Evolutionary conservation across 2,888 invertebrate genomes (phyloP).

Genomic region (Heteromurus nitidus): DNA sequence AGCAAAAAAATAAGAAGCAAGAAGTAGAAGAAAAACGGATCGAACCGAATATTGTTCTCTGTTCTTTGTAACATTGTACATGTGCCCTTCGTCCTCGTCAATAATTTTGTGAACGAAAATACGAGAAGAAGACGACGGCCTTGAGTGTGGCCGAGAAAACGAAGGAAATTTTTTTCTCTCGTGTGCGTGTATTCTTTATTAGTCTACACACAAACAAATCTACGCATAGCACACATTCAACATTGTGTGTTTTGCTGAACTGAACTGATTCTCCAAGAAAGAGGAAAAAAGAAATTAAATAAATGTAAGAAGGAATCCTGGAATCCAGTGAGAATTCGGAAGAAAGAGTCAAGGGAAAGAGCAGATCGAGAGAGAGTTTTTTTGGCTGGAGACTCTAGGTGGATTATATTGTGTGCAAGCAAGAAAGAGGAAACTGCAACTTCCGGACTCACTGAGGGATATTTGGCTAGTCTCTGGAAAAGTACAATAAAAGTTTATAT

Average conservation of each 20-base stretch:
- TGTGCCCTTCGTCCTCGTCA: constrained; percentile 28
- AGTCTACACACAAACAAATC: background rate
- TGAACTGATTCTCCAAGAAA: constrained; percentile 37
- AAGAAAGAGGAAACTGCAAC: constrained; percentile 50
- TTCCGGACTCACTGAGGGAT: constrained; percentile 46
- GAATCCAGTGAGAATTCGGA: too few relatives aligned
- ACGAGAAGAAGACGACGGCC: too few relatives aligned
- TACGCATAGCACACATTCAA: background rate
- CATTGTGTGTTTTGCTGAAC: too few relatives aligned
- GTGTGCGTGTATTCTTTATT: constrained; percentile 31
- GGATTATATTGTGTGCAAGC: background rate
- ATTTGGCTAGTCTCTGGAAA: too few relatives aligned
- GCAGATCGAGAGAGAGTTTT: background rate
- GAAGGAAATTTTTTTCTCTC: background rate
- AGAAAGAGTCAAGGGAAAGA: constrained; percentile 7
- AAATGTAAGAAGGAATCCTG: background rate
- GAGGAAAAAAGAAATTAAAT: constrained; percentile 55
- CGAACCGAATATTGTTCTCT: background rate
- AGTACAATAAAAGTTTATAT: too few relatives aligned
- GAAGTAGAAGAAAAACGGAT: background rate
- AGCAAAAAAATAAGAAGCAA: background rate
- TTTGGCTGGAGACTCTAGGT: too few relatives aligned
- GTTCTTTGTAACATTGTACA: constrained; percentile 9
- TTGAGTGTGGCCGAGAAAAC: too few relatives aligned
- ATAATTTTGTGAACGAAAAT: background rate